Evolutionary conservation across 2,797 vertebrate species (phyloP).

Genomic region (Rhinichthys osculus): DNA sequence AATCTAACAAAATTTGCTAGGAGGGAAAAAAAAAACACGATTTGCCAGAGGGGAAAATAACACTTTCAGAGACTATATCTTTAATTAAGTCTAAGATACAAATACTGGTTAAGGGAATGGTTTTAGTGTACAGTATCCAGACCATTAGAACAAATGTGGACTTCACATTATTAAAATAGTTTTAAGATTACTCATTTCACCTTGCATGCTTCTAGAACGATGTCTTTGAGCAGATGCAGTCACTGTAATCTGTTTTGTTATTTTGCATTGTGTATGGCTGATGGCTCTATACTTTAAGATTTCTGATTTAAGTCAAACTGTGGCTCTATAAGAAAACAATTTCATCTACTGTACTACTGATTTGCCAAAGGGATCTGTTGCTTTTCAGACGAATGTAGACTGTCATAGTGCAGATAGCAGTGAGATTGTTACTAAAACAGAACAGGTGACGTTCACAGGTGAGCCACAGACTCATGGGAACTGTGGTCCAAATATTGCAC

Average conservation of each 20-base stretch:
- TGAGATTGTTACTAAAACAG: constrained; percentile 15
- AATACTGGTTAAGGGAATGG: neutral
- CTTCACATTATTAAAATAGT: neutral
- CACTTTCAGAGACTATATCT: neutral
- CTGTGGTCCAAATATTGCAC: neutral
- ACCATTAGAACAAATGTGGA: neutral
- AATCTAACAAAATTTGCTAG: neutral
- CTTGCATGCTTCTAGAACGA: neutral
- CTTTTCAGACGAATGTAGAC: neutral
- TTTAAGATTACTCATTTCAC: neutral
- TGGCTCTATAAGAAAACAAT: constrained; percentile 14
- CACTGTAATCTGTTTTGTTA: neutral
- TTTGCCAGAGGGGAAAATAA: neutral
- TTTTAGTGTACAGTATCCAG: neutral
- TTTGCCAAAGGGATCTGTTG: constrained; percentile 23
- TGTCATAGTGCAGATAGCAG: neutral
- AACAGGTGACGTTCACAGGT: constrained; percentile 6
- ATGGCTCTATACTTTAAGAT: neutral
- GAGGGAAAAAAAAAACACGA: neutral
- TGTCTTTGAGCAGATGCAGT: neutral
- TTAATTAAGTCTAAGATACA: neutral
- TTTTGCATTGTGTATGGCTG: neutral
- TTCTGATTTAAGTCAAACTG: neutral
- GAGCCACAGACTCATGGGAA: constrained; percentile 29
- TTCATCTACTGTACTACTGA: neutral